A percentile compares a stretch with the other conserved stretches of the same genome.
Conservation (phyloP, 2,797 vertebrate species). For the Falco naumanni region DNA sequence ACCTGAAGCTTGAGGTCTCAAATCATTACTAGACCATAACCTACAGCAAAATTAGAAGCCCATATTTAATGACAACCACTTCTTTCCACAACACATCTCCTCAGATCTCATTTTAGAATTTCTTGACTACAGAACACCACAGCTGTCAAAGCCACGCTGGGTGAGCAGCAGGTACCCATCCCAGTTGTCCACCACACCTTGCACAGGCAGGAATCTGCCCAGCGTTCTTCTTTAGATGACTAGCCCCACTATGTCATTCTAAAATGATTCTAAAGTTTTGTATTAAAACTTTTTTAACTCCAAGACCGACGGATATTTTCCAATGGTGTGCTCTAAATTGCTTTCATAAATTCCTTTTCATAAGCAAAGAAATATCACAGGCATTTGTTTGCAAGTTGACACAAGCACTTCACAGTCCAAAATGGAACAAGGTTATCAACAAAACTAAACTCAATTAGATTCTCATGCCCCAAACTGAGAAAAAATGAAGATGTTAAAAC, state of each 20-base stretch:
- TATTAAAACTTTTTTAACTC: not conserved
- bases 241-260: not conserved
- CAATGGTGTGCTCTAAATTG: not conserved
- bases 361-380: not conserved
- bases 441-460: not conserved
- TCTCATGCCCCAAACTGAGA: not conserved
- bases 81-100: not conserved
- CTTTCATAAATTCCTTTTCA: not conserved
- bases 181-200: rapidly evolving
- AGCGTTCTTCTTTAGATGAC: not conserved
- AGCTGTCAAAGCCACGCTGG: not conserved
- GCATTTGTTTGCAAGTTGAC: not conserved
- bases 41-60: not conserved
- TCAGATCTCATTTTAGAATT: not conserved
- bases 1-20: not conserved
- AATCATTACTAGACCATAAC: not conserved
- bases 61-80: not conserved
- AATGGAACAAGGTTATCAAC: not conserved
- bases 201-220: not conserved
- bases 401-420: not conserved
- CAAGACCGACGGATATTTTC: not conserved
- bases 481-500: not conserved
- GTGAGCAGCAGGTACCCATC: not conserved
- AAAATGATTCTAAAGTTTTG: not conserved
- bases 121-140: not conserved